phyloP scores from a whole-genome alignment of 1,140 invertebrate species.

The Paraescarpia echinospica region DNA sequence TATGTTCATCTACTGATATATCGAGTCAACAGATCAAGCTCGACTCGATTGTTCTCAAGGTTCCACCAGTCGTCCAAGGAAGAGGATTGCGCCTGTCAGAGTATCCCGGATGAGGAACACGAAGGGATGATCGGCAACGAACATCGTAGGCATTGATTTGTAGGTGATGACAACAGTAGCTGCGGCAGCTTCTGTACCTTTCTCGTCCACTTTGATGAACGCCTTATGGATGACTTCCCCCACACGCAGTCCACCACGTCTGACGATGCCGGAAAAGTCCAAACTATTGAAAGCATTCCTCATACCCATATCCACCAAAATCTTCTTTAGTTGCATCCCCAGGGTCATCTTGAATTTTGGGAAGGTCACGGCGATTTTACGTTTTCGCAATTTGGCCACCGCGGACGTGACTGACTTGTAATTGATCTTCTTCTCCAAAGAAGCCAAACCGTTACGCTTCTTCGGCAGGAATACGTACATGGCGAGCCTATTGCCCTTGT shows the following conservation, averaged over 20 bases:
- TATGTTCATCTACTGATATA: not conserved
- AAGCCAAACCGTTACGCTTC: not conserved
- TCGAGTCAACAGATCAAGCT: not conserved
- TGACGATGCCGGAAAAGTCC: not conserved
- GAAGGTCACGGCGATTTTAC: not conserved
- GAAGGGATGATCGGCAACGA: slow-evolving; percentile 6
- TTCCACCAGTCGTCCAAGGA: not conserved
- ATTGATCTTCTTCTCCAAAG: not conserved
- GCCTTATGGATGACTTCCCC: not conserved
- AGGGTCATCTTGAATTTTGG: not conserved
- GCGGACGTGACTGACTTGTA: not conserved
- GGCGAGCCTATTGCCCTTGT: not conserved
- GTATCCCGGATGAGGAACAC: not conserved
- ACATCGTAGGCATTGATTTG: not conserved
- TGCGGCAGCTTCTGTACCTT: not conserved
- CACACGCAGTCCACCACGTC: not conserved
- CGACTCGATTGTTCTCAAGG: not conserved
- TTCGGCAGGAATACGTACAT: not conserved
- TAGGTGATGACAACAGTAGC: not conserved
- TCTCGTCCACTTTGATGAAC: not conserved
- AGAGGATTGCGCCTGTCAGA: not conserved
- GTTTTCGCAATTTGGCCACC: not conserved
- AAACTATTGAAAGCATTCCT: not conserved
- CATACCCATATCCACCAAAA: not conserved
- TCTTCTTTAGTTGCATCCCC: not conserved